These are phyloP conservation scores for Buteo buteo DNA, from an alignment of 2,113 vertebrate genomes.

Conservation along the genomic window DNA sequence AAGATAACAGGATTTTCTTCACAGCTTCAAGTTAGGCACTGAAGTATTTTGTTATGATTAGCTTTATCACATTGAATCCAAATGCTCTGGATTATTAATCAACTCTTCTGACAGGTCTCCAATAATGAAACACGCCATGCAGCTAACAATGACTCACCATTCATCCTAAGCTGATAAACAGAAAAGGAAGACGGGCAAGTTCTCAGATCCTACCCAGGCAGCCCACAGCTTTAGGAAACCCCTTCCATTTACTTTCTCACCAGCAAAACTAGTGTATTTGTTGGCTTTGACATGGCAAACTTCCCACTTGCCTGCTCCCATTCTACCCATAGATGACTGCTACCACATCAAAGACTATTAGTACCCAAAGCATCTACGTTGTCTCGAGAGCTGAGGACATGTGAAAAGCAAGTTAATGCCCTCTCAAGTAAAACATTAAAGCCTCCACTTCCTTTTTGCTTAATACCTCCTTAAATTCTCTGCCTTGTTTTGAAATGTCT, in stretches of 20 bases:
- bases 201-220: not conserved
- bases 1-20: slow-evolving; percentile 59
- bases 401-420: not conserved
- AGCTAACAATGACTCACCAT: not conserved
- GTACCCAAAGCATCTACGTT: not conserved
- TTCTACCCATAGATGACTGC: not conserved
- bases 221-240: not conserved
- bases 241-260: not conserved
- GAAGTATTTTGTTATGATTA: slow-evolving; percentile 46
- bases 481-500: not conserved
- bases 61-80: slow-evolving; percentile 37
- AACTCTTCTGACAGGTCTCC: slow-evolving; percentile 29
- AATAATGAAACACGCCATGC: not conserved
- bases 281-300: not conserved
- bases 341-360: not conserved
- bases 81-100: slow-evolving; percentile 32
- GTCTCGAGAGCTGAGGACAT: not conserved
- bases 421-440: not conserved
- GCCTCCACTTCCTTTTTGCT: not conserved
- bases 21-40: slow-evolving; percentile 4
- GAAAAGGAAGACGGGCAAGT: not conserved
- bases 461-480: not conserved
- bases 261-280: not conserved
- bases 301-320: not conserved
- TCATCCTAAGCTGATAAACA: slow-evolving; percentile 24